Evolutionary conservation across 2,888 invertebrate species (phyloP).

Genomic region (Oscheius myriophilus): DNA sequence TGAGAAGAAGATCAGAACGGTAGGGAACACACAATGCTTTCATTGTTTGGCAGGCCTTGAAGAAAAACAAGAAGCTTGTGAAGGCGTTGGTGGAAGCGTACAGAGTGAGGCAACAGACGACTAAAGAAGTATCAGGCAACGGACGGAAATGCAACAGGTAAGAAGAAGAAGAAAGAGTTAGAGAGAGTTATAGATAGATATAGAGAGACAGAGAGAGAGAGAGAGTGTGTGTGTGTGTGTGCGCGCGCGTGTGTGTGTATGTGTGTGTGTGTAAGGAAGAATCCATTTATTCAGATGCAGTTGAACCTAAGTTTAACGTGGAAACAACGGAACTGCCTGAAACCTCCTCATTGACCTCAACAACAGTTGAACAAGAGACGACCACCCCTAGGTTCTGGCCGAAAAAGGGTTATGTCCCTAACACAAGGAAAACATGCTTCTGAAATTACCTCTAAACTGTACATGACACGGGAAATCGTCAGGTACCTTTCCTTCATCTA

Average conservation of each 20-base stretch:
- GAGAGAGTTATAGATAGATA: too few species aligned
- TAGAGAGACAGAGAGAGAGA: too few species aligned
- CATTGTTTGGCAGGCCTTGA: slow-evolving; percentile 22
- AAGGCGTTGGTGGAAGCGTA: slow-evolving; percentile 47
- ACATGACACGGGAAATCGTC: slow-evolving; percentile 52
- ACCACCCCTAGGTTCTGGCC: slow-evolving; percentile 38
- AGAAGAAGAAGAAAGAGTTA: too few species aligned
- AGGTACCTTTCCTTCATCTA: too few species aligned
- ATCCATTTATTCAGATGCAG: slow-evolving; percentile 2
- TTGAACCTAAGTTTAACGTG: neutral
- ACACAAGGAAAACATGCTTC: slow-evolving; percentile 53
- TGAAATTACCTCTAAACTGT: slow-evolving; percentile 54
- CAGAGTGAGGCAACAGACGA: slow-evolving; percentile 25
- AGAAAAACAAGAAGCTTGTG: slow-evolving; percentile 44
- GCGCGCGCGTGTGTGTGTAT: too few species aligned
- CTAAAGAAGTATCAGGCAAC: neutral
- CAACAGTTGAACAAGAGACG: neutral
- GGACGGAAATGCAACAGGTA: too few species aligned
- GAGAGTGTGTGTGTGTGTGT: too few species aligned
- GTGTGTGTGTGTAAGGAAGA: too few species aligned
- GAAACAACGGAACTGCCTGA: neutral
- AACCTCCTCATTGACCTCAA: neutral
- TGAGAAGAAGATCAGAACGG: slow-evolving; percentile 41
- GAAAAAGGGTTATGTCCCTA: slow-evolving; percentile 50
- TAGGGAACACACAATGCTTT: neutral